Base-by-base conservation (phyloP, 2,888 invertebrate species). In the Hemithea aestivaria region DNA sequence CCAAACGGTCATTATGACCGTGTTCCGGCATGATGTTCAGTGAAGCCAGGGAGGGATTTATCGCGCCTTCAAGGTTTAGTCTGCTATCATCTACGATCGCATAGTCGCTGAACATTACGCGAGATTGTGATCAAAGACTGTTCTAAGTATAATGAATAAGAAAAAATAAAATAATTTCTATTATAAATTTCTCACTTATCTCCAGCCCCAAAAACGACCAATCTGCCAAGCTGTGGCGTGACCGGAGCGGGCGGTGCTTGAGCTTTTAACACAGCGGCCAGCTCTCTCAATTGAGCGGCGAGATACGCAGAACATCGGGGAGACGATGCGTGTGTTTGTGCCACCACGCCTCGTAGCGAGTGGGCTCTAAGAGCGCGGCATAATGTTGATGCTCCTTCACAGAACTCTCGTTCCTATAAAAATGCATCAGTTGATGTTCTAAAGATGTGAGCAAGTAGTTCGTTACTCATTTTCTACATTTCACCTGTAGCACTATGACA, bases 261-360 rank as follows among this genome's bases (percentile, higher is more conserved):
- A 1, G 78, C 71, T 38, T 70, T 73, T 7, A 84, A 45, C 6
- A 79, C 75, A 0, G 79, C 78, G 0, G 87, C 83, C 21, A 87
- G 51, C 41, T 88, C 87, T 12, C 58, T 56, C 24, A 88, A 62
- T 47, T 87, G 87, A 1, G 91, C 91, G 0, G 94, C 94, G 26
- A 95, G 73, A 63, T 95, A 95, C 0, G 93, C 94, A 0, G 93
- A 93, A 26, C 94, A 92, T 5, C 94, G 89, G 0, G 94, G 94
- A 0, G 94, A 94, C 0, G 92, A 91, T 0, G 94, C 90, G 58
- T 95, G 95, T 0, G 94, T 94, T 60, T 94, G 92, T 0, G 94
- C 90, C 0, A 95, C 91, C 10, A 91, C 92, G 1, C 95, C 95
- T 7, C 90, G 89, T 1, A 95, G 73, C 29, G 91, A 88, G 47